A percentile compares a stretch with the other conserved stretches of the same genome.
phyloP scores from a whole-genome alignment of 2,888 invertebrate genomes.

The Lasioglossum figueresi region DNA sequence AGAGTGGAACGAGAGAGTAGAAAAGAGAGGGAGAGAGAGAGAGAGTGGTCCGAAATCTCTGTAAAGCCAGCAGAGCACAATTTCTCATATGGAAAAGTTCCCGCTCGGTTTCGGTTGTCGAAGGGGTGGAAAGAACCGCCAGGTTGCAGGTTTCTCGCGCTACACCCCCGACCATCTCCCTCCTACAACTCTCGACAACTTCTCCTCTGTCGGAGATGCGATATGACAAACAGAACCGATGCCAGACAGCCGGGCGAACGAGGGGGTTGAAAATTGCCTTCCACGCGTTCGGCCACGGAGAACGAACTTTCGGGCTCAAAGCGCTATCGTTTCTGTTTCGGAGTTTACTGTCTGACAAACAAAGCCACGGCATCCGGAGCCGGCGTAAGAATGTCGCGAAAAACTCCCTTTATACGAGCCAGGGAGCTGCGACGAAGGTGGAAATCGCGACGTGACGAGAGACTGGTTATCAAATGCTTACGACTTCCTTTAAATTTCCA shows the following conservation, averaged over 20 bases:
- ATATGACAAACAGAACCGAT: constrained; percentile 44
- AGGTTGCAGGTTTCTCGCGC: constrained; percentile 51
- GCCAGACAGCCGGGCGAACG: constrained; percentile 22
- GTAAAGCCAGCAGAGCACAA: constrained; percentile 68
- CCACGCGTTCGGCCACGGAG: not conserved
- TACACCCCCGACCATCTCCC: constrained; percentile 9
- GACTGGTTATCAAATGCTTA: not conserved
- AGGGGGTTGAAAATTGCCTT: constrained; percentile 22
- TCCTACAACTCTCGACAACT: constrained; percentile 28
- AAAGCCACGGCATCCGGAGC: not conserved
- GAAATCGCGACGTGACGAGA: not conserved
- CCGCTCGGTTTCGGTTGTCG: constrained; percentile 40
- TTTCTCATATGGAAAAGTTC: constrained; percentile 74
- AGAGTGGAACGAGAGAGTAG: not conserved
- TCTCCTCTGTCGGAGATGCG: constrained; percentile 31
- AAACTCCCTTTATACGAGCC: not conserved
- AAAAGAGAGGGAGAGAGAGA: not conserved
- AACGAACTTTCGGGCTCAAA: not conserved
- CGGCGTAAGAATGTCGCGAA: not conserved
- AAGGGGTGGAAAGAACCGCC: constrained; percentile 26
- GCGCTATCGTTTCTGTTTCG: constrained; percentile 5
- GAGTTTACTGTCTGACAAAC: constrained; percentile 13
- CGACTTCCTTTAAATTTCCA: not conserved
- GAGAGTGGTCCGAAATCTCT: constrained; percentile 41
- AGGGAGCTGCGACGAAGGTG: not conserved